Base-by-base conservation (phyloP, 2,888 invertebrate species). In the Silvanus unidentatus region DNA sequence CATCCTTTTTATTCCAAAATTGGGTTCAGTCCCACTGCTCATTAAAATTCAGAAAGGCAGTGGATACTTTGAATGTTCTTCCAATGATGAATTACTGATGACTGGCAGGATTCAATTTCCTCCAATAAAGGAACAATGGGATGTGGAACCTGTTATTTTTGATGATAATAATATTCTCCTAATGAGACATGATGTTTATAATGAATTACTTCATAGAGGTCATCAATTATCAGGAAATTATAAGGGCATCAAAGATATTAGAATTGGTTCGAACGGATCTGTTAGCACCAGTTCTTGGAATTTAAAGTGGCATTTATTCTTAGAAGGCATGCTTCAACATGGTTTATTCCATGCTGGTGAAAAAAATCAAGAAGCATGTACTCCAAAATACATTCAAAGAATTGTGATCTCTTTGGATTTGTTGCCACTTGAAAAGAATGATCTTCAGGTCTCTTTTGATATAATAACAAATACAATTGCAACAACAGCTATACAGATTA, bases 261-360 rank as follows among this genome's bases (percentile, higher is more conserved):
- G 46, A 5, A 43, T 70, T 11, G 53, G 60, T 1, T 71, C 74
- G 47, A 62, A 73, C 63, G 65, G 65, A 14, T 64, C 66, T 2
- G 42, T 61, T 2, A 54, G 57, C 16, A 52, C 48, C 3, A 52
- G 61, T 27, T 54, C 65, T 42, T 66, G 66, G 60, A 61, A 63
- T 39, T 58, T 60, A 11, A 88, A 90, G 71, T 95, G 93, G 92
- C 83, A 88, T 5, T 79, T 88, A 2, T 91, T 91, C 69, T 79
- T 95, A 73, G 94, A 95, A 72, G 86, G 87, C 28, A 85, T 95
- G 82, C 75, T 95, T 10, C 94, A 95, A 70, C 80, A 88, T 58
- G 58, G 58, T 10, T 81, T 92, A 39, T 66, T 91, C 16, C 79
- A 81, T 16, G 75, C 57, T 9, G 72, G 75, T 1, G 70, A 81